Base-by-base conservation (phyloP, 1,140 invertebrate genomes). In the Phortica variegata region DNA sequence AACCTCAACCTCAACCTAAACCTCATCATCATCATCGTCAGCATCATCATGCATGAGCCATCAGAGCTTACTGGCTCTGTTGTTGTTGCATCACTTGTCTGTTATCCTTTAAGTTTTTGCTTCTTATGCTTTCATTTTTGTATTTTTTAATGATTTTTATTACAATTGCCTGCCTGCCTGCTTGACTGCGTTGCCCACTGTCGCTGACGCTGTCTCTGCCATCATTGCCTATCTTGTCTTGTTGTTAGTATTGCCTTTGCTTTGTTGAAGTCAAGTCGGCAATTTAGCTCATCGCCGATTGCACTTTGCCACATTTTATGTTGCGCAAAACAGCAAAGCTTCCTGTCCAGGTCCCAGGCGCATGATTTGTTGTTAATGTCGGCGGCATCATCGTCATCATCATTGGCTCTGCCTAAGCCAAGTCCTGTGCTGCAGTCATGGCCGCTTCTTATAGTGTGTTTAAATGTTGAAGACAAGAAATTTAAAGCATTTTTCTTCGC, bases 111-210 rank as follows among this genome's bases (percentile, higher is more conserved):
- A n/a, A n/a, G n/a, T n/a, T n/a, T n/a, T n/a, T n/a, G n/a, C n/a
- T n/a, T n/a, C n/a, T n/a, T n/a, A n/a, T 52, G 57, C 63, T 60
- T 68, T 68, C 60, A 60, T 55, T 68, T 68, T 63, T 69, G 60
- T 68, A 68, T 68, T 68, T 65, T 65, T 68, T 68, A 68, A 68
- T 69, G 63, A 68, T 69, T 68, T 68, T 68, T 68, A 68, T 68
- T 66, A 54, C 63, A 26, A 26, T 10, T 26, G 23, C 10, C 23
- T 26, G 23, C 23, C 23, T 26, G 5, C 5, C 23, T n/a, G n/a
- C n/a, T n/a, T n/a, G n/a, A 26, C 23, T 26, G 23, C n/a, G 3
- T 18, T n/a, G 32, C 43, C 17, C 8, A 16, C 26, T 21, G 10
- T 12, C 39, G 18, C 6, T 7, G 12, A 29, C 8, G 9, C 26